Evolutionary conservation across 92 coral and sea anemone species (phyloP).

Genomic region (Zoanthus gigantus): DNA sequence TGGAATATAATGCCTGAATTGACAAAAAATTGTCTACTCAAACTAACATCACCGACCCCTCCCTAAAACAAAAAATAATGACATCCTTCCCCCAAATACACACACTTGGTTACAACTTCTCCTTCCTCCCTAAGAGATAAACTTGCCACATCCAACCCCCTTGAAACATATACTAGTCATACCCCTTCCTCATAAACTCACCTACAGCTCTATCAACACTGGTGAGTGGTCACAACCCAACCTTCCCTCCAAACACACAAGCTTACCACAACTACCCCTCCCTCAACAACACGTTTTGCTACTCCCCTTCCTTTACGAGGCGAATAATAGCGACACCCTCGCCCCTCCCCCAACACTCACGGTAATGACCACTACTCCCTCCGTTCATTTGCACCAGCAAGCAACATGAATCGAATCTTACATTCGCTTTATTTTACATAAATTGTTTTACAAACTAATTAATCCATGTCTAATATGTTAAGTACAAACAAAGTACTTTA

Average conservation of each 20-base stretch:
- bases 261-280: not conserved
- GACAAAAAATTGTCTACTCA: too few relatives aligned
- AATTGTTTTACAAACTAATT: too few relatives aligned
- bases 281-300: not conserved
- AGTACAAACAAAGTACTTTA: not conserved
- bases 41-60: too few relatives aligned
- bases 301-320: not conserved
- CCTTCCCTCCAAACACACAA: not conserved
- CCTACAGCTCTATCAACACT: not conserved
- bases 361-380: not conserved
- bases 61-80: too few relatives aligned
- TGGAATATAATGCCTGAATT: too few relatives aligned
- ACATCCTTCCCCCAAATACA: too few relatives aligned
- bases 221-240: not conserved
- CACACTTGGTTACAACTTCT: too few relatives aligned
- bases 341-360: not conserved
- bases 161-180: not conserved
- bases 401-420: not conserved
- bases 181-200: not conserved
- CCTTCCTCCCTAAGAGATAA: too few relatives aligned
- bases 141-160: too few relatives aligned
- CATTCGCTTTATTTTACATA: too few relatives aligned
- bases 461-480: not conserved
- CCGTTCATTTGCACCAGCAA: not conserved
- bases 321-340: not conserved